Evolutionary conservation across 2,888 invertebrate genomes (phyloP).

Genomic region (Dynastes grantii): DNA sequence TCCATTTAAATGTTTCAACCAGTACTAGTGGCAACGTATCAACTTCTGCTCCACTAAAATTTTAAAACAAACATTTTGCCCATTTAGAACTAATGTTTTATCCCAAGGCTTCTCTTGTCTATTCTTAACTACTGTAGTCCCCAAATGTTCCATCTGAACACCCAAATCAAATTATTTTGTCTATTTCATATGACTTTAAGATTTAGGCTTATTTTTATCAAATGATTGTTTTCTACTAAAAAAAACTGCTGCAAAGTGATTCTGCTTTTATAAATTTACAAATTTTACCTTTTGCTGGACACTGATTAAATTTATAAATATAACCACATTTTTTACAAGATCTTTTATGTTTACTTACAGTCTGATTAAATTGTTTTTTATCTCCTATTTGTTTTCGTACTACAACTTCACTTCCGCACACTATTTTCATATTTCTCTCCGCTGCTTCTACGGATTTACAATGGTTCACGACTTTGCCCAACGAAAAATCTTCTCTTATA

Average conservation of each 20-base stretch:
- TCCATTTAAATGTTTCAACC: background rate
- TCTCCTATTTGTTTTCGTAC: background rate
- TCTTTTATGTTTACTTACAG: slow-evolving; percentile 25
- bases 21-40: background rate
- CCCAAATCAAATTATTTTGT: background rate
- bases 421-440: slow-evolving; percentile 2
- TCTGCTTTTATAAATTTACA: slow-evolving; percentile 36
- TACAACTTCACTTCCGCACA: slow-evolving; percentile 5
- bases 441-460: slow-evolving; percentile 44
- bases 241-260: slow-evolving; percentile 26
- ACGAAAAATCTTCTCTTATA: slow-evolving; percentile 34
- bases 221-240: background rate
- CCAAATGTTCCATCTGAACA: background rate
- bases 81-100: slow-evolving; percentile 1
- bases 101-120: background rate
- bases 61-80: slow-evolving; percentile 6
- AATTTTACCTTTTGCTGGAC: slow-evolving; percentile 1
- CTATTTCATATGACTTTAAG: background rate
- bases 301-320: slow-evolving; percentile 4
- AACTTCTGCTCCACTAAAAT: slow-evolving; percentile 24
- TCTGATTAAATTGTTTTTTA: background rate
- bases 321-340: background rate
- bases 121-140: background rate
- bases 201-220: background rate
- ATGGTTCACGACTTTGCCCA: slow-evolving; percentile 36